Evolutionary conservation across 2,888 invertebrate species (phyloP), one percentile per base, ranked within the genome.

Genomic region (Fragum fragum): DNA sequence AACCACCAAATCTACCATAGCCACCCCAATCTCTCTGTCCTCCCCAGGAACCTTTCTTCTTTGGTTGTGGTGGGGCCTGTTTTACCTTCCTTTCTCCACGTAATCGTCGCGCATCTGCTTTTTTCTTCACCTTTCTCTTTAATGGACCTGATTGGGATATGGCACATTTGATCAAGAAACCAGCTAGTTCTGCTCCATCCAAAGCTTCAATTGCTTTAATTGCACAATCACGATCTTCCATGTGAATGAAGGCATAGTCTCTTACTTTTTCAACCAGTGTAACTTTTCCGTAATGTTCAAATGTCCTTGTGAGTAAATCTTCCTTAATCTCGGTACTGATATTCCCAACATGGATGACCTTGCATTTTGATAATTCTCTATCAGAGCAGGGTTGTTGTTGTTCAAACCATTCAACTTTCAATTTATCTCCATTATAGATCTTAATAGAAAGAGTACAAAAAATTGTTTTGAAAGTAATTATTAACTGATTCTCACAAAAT

Each of bases 221-320:
- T 2, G 82, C 82, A 71, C 74, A 74, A 7, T 80, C 81, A 5
- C 83, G 42, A 7, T 79, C 69, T n/a, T 83, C 83, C 29, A 76
- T 83, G 68, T 86, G 86, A 6, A 86, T 63, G 28, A 86, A 86
- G 7, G 78, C 83, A 42, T 83, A 86, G 66, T 86, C 86, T 6
- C 81, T 55, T 2, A 86, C 86, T 72, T 81, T 83, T 55, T 86
- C 79, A 0, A 86, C 83, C 14, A 79, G 71, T 29, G 61, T 63
- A 6, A 86, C 47, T 42, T 83, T 81, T 1, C 86, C 86, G 23
- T 76, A 76, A n/a, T 39, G 66, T 52, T 86, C 86, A 59, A 86
- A 86, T 47, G 73, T 81, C 29, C 69, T 53, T 21, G 76, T 68
- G 7, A 86, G 71, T 18, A 74, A 42, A 32, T 86, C 83, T 36